phyloP scores from a whole-genome alignment of 2,888 invertebrate species.

The Tetrapedia diversipes region DNA sequence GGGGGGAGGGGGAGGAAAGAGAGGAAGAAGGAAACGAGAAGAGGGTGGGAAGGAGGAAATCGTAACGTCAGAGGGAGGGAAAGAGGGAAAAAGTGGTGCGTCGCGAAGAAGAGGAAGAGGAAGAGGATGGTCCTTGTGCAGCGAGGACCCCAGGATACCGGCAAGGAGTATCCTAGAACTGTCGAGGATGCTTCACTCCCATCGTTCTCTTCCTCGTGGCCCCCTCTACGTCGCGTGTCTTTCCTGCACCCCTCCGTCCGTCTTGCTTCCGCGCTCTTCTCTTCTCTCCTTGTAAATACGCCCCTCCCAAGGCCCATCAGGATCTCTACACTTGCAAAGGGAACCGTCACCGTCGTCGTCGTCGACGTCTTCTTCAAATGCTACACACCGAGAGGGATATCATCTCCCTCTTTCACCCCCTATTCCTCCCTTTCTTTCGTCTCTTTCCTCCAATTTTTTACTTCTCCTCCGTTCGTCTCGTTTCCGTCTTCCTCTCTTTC shows the following conservation, averaged over 20 bases:
- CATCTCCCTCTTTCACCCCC: slow-evolving; percentile 22
- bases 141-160: slow-evolving; percentile 80
- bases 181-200: slow-evolving; percentile 81
- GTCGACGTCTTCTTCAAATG: slow-evolving; percentile 72
- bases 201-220: slow-evolving; percentile 75
- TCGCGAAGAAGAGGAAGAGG: slow-evolving; percentile 74
- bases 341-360: too few species aligned
- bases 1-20: slow-evolving; percentile 23
- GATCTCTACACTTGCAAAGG: slow-evolving; percentile 67
- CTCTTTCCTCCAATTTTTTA: neutral
- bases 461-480: neutral
- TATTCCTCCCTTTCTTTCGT: slow-evolving; percentile 2
- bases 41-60: slow-evolving; percentile 22
- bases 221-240: slow-evolving; percentile 54
- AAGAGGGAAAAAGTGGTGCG: slow-evolving; percentile 64
- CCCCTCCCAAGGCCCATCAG: slow-evolving; percentile 64
- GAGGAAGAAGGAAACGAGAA: slow-evolving; percentile 27
- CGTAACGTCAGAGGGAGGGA: slow-evolving; percentile 39
- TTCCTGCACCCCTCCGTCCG: slow-evolving; percentile 38
- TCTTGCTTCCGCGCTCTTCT: slow-evolving; percentile 44
- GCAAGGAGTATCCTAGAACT: slow-evolving; percentile 81
- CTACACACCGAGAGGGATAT: slow-evolving; percentile 67
- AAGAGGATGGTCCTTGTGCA: slow-evolving; percentile 80
- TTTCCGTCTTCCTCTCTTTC: neutral
- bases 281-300: slow-evolving; percentile 71